Evolutionary conservation across 2,888 invertebrate genomes (phyloP).

Genomic region (Operophtera brumata): DNA sequence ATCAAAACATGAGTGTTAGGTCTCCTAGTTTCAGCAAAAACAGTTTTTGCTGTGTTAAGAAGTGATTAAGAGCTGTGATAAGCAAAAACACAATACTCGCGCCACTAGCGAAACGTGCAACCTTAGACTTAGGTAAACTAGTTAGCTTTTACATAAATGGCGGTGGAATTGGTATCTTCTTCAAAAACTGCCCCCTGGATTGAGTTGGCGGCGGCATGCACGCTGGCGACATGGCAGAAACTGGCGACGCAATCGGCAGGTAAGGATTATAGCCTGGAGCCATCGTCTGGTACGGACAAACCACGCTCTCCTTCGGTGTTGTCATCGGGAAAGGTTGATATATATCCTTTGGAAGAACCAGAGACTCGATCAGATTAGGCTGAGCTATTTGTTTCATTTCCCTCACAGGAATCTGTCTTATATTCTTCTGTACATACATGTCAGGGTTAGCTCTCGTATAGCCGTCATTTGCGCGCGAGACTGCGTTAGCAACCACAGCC

Average conservation of each 20-base stretch:
- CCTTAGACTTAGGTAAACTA: neutral
- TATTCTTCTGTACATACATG: neutral
- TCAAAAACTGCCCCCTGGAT: constrained; percentile 50
- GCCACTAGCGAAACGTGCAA: no score
- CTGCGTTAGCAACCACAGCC: constrained; percentile 6
- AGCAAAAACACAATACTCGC: no score
- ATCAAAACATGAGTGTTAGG: no score
- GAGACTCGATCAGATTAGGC: constrained; percentile 12
- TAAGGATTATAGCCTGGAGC: constrained; percentile 40
- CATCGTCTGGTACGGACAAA: constrained; percentile 3
- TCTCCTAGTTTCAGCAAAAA: no score
- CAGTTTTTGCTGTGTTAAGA: no score
- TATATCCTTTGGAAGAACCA: constrained; percentile 17
- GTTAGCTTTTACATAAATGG: constrained; percentile 40
- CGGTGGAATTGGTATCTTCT: constrained; percentile 59
- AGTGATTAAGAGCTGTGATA: no score
- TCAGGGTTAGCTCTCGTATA: constrained; percentile 9
- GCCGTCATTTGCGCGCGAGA: constrained; percentile 15
- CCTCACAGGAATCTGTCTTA: constrained; percentile 5
- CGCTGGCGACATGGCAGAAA: constrained; percentile 44
- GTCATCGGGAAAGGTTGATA: constrained; percentile 13
- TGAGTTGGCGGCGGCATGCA: constrained; percentile 47
- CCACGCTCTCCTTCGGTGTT: neutral
- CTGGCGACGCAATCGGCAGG: constrained; percentile 49
- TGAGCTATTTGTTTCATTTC: neutral